Conservation (phyloP, 2,888 invertebrate genomes). For the Petrolisthes manimaculis region DNA sequence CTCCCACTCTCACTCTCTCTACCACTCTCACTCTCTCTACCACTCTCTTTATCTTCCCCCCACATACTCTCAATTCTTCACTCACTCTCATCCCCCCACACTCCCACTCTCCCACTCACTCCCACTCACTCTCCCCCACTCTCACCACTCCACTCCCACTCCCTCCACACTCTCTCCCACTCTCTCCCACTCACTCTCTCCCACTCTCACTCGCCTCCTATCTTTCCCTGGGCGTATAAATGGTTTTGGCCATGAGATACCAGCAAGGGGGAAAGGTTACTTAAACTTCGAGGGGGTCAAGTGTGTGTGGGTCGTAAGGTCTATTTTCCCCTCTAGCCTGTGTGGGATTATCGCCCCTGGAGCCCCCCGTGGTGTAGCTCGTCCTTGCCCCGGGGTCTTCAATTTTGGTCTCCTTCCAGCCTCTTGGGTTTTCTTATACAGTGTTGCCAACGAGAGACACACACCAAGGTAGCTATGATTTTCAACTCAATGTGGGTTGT, state of each 20-base stretch:
- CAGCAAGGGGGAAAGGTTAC: conserved; percentile 30
- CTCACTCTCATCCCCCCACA: too few species aligned
- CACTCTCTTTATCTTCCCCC: too few species aligned
- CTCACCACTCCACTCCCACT: not conserved
- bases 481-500: not conserved
- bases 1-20: conserved; percentile 6
- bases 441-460: conserved; percentile 45
- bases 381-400: conserved; percentile 50
- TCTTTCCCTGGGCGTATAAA: conserved; percentile 33
- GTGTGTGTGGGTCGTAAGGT: conserved; percentile 20
- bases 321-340: not conserved
- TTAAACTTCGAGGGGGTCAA: conserved; percentile 19
- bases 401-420: conserved; percentile 63
- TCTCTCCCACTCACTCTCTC: not conserved
- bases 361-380: conserved; percentile 33
- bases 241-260: conserved; percentile 58
- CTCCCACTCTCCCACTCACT: too few species aligned
- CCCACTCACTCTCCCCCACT: too few species aligned
- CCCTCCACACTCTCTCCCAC: not conserved
- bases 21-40: too few species aligned
- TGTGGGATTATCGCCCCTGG: not conserved
- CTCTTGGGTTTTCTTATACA: conserved; percentile 58
- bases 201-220: not conserved
- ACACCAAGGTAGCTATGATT: too few species aligned
- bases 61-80: too few species aligned